Evolutionary conservation across 2,797 vertebrate genomes (phyloP).

Genomic region (Saguinus oedipus): DNA sequence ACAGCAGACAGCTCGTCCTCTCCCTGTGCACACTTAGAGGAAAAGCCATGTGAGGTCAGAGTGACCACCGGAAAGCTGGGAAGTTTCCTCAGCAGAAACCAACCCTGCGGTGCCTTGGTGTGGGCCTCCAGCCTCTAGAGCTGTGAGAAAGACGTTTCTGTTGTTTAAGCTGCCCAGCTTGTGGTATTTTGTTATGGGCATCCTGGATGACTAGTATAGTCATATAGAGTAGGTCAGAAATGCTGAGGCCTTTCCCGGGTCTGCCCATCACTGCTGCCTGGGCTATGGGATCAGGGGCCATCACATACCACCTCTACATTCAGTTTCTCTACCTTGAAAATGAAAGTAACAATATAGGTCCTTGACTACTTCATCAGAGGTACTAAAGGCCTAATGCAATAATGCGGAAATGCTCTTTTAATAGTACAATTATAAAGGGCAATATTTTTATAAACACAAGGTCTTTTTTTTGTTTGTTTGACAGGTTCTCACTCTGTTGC

Average conservation of each 20-base stretch:
- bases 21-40: neutral
- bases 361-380: accelerated
- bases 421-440: too few species aligned
- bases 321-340: neutral
- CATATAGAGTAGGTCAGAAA: neutral
- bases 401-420: neutral
- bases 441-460: neutral
- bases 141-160: neutral
- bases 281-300: accelerated
- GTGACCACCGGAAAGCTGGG: accelerated
- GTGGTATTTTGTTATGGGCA: neutral
- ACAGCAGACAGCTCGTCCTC: neutral
- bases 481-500: neutral
- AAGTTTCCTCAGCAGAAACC: too few species aligned
- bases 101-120: accelerated
- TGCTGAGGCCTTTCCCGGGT: neutral
- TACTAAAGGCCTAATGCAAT: neutral
- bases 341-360: accelerated
- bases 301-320: neutral
- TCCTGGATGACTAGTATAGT: accelerated
- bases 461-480: too few species aligned
- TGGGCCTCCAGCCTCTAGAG: neutral
- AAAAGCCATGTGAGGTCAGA: neutral
- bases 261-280: neutral
- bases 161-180: neutral